Base-by-base conservation (phyloP, 2,797 vertebrate genomes). In the Apogon hyalosoma region DNA sequence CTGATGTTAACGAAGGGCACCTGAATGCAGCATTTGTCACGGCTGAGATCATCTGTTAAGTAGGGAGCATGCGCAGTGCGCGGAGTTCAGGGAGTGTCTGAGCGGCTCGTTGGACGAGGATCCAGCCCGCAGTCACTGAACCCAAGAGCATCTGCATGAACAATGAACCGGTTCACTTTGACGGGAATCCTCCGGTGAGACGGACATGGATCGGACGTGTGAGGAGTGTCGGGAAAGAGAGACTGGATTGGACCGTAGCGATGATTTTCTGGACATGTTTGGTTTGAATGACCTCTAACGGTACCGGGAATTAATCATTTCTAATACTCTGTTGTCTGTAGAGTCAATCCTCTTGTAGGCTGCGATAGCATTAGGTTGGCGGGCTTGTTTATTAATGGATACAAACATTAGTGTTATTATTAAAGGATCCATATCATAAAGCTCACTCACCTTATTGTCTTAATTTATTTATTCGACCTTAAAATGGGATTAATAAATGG, bases 1-100 rank as follows among this genome's bases (percentile, higher is more conserved):
- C 72, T 19, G 11, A 43, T 28, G 24, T 28, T 3, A 28, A 40
- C 84, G 51, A 61, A 60, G 49, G 43, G 82, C 38, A 84, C 87
- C 38, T 89, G 71, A 91, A 91, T 18, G 88, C 88, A 87, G 47
- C 90, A 80, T 66, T 72, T 50, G 72, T 74, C 40, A 53, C n/a
- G 16, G 51, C 65, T 84, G 87, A 84, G 75, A 7, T 75, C 80
- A 60, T 69, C 59, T 21, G 63, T 40, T 46, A 0, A 10, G 11
- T 0, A 11, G 0, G 0, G 87, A n/a, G 90, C 92, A 93, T 93
- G 92, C 92, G 91, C 89, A 84, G 50, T 75, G 18, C 21, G 9
- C 4, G 9, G 19, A 6, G 38, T 7, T 80, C 82, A 89, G 91
- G 94, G 94, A 90, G 93, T 93, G 93, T 92, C 92, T 84, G 87